phyloP scores from a whole-genome alignment of 2,888 invertebrate species.

The Protonemura montana region DNA sequence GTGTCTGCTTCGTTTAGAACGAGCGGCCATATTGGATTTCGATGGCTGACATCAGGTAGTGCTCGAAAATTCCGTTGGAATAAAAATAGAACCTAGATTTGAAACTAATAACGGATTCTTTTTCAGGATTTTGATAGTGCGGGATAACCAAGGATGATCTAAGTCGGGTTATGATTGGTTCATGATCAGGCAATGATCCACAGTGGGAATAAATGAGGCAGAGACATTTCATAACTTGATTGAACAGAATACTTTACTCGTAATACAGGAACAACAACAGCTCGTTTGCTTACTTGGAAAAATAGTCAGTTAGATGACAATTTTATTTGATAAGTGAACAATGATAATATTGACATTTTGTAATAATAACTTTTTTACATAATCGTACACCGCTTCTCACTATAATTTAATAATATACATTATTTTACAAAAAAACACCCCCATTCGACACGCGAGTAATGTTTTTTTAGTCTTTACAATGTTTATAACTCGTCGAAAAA shows the following conservation, averaged over 20 bases:
- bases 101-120: no score
- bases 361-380: conserved; percentile 49
- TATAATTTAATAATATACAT: conserved; percentile 49
- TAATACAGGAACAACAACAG: conserved; percentile 49
- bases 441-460: conserved; percentile 40
- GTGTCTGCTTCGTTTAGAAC: no score
- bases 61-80: no score
- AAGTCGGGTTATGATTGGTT: no score
- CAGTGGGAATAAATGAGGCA: conserved; percentile 1
- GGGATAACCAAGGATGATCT: no score
- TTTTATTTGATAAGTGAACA: conserved; percentile 50
- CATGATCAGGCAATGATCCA: no score
- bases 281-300: conserved; percentile 49
- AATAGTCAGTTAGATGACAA: conserved; percentile 51
- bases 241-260: conserved; percentile 48
- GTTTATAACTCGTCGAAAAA: conserved; percentile 49
- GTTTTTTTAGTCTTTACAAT: conserved; percentile 50
- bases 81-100: no score
- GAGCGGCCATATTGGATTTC: no score
- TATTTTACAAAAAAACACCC: conserved; percentile 49
- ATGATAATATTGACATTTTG: conserved; percentile 48
- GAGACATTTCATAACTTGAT: conserved; percentile 44
- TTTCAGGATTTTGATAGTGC: no score
- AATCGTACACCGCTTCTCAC: conserved; percentile 49
- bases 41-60: no score